These are phyloP conservation scores for Andricus curvator DNA, from an alignment of 2,888 invertebrate species.

Conservation along the genomic window DNA sequence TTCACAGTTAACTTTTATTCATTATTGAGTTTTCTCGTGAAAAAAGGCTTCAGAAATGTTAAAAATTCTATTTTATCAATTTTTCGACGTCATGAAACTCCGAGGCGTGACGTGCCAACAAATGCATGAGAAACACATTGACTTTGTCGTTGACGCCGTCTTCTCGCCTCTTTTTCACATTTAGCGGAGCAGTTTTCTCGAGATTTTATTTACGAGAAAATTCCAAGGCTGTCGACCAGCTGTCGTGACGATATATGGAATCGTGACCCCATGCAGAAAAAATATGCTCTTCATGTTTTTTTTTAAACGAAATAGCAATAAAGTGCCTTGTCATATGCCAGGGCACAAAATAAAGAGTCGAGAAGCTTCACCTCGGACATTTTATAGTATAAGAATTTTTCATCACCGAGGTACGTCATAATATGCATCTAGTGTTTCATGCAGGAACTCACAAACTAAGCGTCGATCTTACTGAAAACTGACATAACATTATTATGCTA, in stretches of 20 bases:
- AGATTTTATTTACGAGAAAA: conserved; percentile 69
- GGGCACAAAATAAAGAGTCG: not conserved
- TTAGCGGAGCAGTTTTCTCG: conserved; percentile 45
- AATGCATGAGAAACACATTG: conserved; percentile 65
- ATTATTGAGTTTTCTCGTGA: not conserved
- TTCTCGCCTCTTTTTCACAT: conserved; percentile 44
- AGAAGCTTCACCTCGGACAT: not conserved
- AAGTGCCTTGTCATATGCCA: conserved; percentile 7
- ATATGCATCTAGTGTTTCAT: not conserved
- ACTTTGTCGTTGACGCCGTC: conserved; percentile 58
- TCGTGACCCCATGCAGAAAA: not conserved
- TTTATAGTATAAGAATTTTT: conserved; percentile 20
- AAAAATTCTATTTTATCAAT: not conserved
- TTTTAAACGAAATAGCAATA: not conserved
- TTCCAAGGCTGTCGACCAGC: conserved; percentile 65
- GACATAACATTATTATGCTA: not conserved
- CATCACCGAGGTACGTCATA: not conserved
- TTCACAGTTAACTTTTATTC: not conserved
- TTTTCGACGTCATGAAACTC: conserved; percentile 57
- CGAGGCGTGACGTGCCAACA: conserved; percentile 65
- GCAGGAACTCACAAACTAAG: not conserved
- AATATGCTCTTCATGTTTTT: not conserved
- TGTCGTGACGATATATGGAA: conserved; percentile 42
- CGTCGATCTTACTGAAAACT: not conserved
- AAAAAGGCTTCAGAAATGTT: not conserved